A percentile compares a stretch with the other conserved stretches of the same genome.
These are phyloP conservation scores for Steinernema feltiae DNA, from an alignment of 1,140 invertebrate genomes.

Conservation along the genomic window DNA sequence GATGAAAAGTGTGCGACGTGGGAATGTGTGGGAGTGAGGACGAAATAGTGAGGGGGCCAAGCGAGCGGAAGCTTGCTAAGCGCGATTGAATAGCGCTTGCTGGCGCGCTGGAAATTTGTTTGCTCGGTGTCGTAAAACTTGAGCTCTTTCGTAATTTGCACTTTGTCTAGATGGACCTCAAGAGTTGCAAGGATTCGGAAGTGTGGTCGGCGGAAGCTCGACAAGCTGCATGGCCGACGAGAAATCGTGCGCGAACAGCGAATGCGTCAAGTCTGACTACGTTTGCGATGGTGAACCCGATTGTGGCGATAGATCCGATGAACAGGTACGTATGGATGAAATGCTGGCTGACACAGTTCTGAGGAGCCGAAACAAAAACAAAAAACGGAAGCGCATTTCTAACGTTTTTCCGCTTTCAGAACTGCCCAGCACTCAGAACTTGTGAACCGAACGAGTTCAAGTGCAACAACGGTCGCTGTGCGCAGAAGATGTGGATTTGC, in stretches of 20 bases:
- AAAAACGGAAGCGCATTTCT: background rate
- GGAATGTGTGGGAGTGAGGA: slow-evolving; percentile 8
- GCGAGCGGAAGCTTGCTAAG: background rate
- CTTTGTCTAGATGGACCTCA: slow-evolving; percentile 52
- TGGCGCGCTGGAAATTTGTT: background rate
- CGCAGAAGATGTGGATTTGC: slow-evolving; percentile 82
- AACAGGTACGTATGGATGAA: slow-evolving; percentile 39
- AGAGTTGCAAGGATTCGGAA: slow-evolving; percentile 43
- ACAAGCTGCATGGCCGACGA: slow-evolving; percentile 70
- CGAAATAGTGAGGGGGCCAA: background rate
- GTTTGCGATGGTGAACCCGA: slow-evolving; percentile 72
- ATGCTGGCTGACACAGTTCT: background rate
- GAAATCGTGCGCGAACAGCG: slow-evolving; percentile 80
- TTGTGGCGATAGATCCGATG: slow-evolving; percentile 71
- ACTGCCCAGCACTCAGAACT: slow-evolving; percentile 44
- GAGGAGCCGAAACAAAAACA: too few relatives aligned
- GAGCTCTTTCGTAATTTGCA: slow-evolving; percentile 12
- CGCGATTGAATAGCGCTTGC: background rate
- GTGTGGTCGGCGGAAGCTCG: background rate
- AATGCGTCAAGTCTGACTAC: slow-evolving; percentile 75
- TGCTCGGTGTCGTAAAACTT: slow-evolving; percentile 11
- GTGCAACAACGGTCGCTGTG: slow-evolving; percentile 78
- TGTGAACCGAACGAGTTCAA: slow-evolving; percentile 90
- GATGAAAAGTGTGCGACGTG: slow-evolving; percentile 19
- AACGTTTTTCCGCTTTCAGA: slow-evolving; percentile 26